These are phyloP conservation scores for Ophion ventricosus DNA, from an alignment of 2,888 invertebrate species.

Conservation along the genomic window DNA sequence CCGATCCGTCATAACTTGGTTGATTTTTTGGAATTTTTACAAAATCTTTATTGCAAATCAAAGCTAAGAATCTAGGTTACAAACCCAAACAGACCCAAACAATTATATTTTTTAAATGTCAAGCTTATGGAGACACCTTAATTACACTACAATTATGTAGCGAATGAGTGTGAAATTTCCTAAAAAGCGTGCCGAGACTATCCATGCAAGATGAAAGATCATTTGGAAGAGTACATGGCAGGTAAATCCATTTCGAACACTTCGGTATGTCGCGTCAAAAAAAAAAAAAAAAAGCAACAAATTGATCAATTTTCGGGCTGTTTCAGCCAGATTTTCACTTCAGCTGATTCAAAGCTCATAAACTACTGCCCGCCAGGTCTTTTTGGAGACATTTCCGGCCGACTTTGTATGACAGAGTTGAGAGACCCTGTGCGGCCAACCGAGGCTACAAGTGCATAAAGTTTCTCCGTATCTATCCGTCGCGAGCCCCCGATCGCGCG, in stretches of 20 bases:
- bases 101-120: background rate
- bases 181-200: background rate
- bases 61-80: too few species aligned
- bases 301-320: background rate
- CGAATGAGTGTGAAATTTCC: background rate
- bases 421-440: constrained; percentile 58
- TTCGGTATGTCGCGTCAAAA: background rate
- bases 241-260: background rate
- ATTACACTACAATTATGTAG: background rate
- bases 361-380: background rate
- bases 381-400: background rate
- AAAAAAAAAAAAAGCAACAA: too few species aligned
- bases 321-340: background rate
- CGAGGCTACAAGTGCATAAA: constrained; percentile 58
- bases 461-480: constrained; percentile 62
- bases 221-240: background rate
- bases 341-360: background rate
- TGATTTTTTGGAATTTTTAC: too few species aligned
- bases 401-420: constrained; percentile 40
- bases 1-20: too few species aligned
- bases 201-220: background rate
- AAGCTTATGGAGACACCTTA: background rate
- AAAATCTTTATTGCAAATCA: too few species aligned
- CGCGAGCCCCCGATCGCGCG: constrained; percentile 52
- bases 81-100: background rate